A percentile compares a stretch with the other conserved stretches of the same genome.
Evolutionary conservation across 1,140 invertebrate genomes (phyloP).

Genomic region (Spodoptera frugiperda): DNA sequence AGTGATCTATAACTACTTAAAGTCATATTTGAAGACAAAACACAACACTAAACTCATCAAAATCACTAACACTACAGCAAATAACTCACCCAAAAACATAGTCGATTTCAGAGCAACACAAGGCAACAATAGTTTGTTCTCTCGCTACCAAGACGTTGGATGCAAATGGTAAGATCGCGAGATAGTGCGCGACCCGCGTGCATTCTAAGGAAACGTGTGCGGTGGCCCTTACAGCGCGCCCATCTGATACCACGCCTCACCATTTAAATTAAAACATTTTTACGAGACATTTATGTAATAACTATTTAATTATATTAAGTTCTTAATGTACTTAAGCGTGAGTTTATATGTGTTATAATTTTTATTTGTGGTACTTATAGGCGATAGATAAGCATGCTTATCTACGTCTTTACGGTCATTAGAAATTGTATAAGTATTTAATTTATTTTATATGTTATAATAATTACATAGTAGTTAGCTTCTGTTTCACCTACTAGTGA

Average conservation of each 20-base stretch:
- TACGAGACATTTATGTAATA: slow-evolving; percentile 32
- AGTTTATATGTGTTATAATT: not conserved
- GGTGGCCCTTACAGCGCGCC: slow-evolving; percentile 57
- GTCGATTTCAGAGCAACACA: slow-evolving; percentile 2
- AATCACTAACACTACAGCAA: not conserved
- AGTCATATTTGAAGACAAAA: too few relatives aligned
- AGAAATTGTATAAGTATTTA: too few relatives aligned
- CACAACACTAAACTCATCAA: not conserved
- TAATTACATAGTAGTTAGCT: too few relatives aligned
- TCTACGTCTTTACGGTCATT: too few relatives aligned
- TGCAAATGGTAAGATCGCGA: slow-evolving; percentile 69
- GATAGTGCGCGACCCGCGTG: slow-evolving; percentile 60
- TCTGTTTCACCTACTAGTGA: too few relatives aligned
- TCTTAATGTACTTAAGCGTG: not conserved
- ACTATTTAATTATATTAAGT: slow-evolving; percentile 34
- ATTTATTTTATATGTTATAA: too few relatives aligned
- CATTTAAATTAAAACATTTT: slow-evolving; percentile 56
- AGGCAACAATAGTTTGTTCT: slow-evolving; percentile 37
- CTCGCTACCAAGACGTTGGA: slow-evolving; percentile 54
- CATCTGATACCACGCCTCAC: slow-evolving; percentile 52
- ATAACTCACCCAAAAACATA: not conserved
- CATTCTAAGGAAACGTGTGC: slow-evolving; percentile 60
- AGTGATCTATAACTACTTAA: too few relatives aligned
- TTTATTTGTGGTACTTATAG: too few relatives aligned
- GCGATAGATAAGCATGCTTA: too few relatives aligned